Evolutionary conservation across 2,888 invertebrate genomes (phyloP).

Genomic region (Uloborus plumipes): DNA sequence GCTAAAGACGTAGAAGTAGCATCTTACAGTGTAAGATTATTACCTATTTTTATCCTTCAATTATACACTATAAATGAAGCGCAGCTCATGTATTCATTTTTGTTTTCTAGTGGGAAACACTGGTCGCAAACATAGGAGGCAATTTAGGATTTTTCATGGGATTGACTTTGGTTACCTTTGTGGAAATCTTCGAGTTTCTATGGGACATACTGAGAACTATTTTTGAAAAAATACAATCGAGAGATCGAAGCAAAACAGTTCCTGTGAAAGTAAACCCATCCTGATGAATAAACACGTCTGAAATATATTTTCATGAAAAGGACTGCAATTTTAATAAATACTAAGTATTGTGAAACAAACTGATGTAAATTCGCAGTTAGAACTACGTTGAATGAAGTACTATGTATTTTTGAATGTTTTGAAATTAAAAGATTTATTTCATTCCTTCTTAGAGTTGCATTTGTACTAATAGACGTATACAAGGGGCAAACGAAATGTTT

Average conservation of each 20-base stretch:
- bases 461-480: too few species aligned
- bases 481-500: too few species aligned
- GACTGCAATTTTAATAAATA: too few species aligned
- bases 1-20: slow-evolving; percentile 42
- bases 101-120: slow-evolving; percentile 55
- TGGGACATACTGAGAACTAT: slow-evolving; percentile 28
- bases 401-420: too few species aligned
- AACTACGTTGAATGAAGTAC: too few species aligned
- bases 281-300: too few species aligned
- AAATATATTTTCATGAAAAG: too few species aligned
- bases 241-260: background rate
- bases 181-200: slow-evolving; percentile 53
- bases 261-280: background rate
- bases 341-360: too few species aligned
- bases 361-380: too few species aligned
- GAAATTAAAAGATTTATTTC: too few species aligned
- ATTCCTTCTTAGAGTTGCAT: too few species aligned
- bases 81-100: background rate
- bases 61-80: too few species aligned
- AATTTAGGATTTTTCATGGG: slow-evolving; percentile 62
- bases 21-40: slow-evolving; percentile 48
- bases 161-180: slow-evolving; percentile 45
- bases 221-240: background rate
- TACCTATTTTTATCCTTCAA: background rate
- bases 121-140: slow-evolving; percentile 58